phyloP scores from a whole-genome alignment of 2,797 vertebrate species.

The Gastrophryne carolinensis region DNA sequence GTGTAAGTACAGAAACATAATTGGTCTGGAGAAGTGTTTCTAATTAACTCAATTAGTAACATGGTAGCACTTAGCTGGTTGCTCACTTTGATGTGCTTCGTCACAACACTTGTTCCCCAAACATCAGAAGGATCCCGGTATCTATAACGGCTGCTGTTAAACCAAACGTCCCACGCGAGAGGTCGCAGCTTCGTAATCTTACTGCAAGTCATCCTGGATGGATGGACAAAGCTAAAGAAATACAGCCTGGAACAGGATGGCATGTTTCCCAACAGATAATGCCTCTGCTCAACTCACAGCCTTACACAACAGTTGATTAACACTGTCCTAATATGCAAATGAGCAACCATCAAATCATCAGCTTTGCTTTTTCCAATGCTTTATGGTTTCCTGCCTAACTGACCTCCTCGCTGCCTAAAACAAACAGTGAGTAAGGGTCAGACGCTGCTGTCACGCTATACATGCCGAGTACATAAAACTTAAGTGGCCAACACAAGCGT shows the following conservation, averaged over 20 bases:
- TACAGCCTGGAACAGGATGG: neutral
- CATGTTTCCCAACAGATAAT: slow-evolving; percentile 56
- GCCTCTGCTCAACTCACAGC: slow-evolving; percentile 63
- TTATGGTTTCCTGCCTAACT: slow-evolving; percentile 59
- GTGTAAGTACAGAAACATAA: slow-evolving; percentile 22
- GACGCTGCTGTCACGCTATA: slow-evolving; percentile 58
- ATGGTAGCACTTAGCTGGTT: slow-evolving; percentile 50
- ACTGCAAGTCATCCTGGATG: neutral
- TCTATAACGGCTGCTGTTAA: neutral
- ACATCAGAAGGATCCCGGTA: slow-evolving; percentile 35
- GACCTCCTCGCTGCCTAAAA: slow-evolving; percentile 56
- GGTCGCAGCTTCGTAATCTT: neutral
- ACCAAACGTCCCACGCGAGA: slow-evolving; percentile 3
- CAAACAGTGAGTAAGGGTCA: slow-evolving; percentile 53
- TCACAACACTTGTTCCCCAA: slow-evolving; percentile 36
- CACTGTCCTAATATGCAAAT: slow-evolving; percentile 42
- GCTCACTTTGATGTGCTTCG: slow-evolving; percentile 52
- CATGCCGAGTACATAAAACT: slow-evolving; percentile 25
- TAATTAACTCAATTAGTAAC: slow-evolving; percentile 61
- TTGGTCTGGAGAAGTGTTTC: slow-evolving; percentile 37
- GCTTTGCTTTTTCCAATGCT: slow-evolving; percentile 55
- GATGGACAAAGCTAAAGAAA: too few relatives aligned
- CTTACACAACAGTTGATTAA: slow-evolving; percentile 46
- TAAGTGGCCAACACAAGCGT: neutral
- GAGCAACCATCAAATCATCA: neutral